Conservation (phyloP, 1,140 invertebrate genomes). For the Brachionus plicatilis region DNA sequence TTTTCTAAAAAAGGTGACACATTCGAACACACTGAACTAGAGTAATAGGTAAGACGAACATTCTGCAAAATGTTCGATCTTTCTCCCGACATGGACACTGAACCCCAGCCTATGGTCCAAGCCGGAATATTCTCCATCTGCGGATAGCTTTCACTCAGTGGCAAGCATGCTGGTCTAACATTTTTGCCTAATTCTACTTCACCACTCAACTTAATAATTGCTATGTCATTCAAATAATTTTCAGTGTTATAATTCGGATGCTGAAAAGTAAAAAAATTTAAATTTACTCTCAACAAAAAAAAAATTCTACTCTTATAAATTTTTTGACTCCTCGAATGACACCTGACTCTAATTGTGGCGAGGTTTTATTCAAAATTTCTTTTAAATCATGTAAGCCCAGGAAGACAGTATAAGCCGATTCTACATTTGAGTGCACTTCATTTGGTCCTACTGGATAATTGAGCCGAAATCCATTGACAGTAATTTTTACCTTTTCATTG, state of each 20-base stretch:
- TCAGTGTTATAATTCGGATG: neutral
- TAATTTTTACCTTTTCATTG: neutral
- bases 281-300: neutral
- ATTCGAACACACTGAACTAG: neutral
- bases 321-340: neutral
- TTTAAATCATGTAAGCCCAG: conserved; percentile 1
- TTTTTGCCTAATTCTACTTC: neutral
- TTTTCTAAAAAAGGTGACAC: neutral
- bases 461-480: neutral
- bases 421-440: neutral
- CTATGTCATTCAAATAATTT: conserved; percentile 13
- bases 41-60: neutral
- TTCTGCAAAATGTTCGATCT: neutral
- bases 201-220: neutral
- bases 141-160: neutral
- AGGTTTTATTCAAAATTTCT: neutral
- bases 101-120: conserved; percentile 19
- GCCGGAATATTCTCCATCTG: neutral
- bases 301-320: neutral
- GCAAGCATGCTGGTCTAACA: neutral
- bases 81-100: neutral
- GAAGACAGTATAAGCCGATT: conserved; percentile 1
- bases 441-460: neutral
- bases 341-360: neutral
- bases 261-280: neutral